Percentiles rank a stretch among this genome's conserved stretches.
Evolutionary conservation across 2,888 invertebrate species (phyloP).

Genomic region (Lingula anatina): DNA sequence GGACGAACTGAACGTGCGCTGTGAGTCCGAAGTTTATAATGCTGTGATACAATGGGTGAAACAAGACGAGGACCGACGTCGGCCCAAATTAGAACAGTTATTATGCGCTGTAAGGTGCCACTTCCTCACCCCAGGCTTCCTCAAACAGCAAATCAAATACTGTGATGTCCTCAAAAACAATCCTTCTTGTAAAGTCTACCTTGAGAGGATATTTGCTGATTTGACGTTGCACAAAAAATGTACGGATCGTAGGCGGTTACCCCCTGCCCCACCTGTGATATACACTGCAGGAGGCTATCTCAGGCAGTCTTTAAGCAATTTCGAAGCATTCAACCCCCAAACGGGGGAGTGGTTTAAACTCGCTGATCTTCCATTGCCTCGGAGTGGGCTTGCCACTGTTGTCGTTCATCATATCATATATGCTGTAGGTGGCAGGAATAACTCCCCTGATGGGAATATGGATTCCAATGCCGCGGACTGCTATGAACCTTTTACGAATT

Average conservation of each 20-base stretch:
- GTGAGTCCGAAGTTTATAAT: constrained; percentile 72
- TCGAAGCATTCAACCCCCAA: constrained; percentile 84
- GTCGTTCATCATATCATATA: constrained; percentile 68
- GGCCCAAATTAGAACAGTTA: constrained; percentile 81
- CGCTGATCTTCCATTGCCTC: constrained; percentile 76
- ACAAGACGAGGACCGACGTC: constrained; percentile 75
- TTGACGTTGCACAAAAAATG: constrained; percentile 80
- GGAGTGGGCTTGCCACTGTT: constrained; percentile 64
- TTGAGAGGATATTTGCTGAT: constrained; percentile 83
- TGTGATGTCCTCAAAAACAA: constrained; percentile 82
- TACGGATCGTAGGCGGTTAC: constrained; percentile 71
- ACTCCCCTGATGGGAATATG: constrained; percentile 68
- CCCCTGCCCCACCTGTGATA: constrained; percentile 77
- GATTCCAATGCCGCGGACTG: constrained; percentile 64
- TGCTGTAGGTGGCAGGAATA: constrained; percentile 88
- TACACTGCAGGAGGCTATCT: constrained; percentile 89
- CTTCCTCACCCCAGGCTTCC: constrained; percentile 83
- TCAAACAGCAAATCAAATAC: constrained; percentile 85
- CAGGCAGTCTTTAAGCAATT: constrained; percentile 75
- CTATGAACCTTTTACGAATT: constrained; percentile 79
- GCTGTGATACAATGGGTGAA: constrained; percentile 85
- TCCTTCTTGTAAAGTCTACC: constrained; percentile 82
- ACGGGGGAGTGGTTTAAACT: constrained; percentile 79
- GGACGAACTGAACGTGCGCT: constrained; percentile 86
- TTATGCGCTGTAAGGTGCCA: constrained; percentile 85